These are phyloP conservation scores for Megaceryle torquata DNA, from an alignment of 2,113 vertebrate genomes.

Conservation along the genomic window DNA sequence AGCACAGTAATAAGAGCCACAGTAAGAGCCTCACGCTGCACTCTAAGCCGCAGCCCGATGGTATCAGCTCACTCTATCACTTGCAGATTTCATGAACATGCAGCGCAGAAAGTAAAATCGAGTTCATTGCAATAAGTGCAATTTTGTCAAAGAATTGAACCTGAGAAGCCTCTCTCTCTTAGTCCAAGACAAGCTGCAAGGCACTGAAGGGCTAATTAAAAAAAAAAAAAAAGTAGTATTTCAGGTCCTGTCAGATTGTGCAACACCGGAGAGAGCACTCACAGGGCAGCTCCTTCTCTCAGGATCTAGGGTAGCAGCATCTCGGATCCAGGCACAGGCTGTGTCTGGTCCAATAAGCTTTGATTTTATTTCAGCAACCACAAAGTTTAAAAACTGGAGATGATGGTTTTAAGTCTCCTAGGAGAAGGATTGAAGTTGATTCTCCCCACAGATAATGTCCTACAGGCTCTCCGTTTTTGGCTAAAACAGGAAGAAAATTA, in stretches of 20 bases:
- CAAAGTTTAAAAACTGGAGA: neutral
- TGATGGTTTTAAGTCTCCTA: neutral
- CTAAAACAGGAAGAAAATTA: neutral
- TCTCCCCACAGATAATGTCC: neutral
- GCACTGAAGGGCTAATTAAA: neutral
- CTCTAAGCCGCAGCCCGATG: rapidly evolving
- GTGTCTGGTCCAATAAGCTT: neutral
- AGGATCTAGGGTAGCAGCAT: neutral
- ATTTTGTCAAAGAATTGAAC: neutral
- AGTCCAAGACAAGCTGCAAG: neutral
- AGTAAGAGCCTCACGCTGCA: neutral
- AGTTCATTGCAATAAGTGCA: neutral
- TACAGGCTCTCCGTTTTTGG: neutral
- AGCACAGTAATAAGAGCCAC: neutral
- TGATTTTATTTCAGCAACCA: neutral
- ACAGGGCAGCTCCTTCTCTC: neutral
- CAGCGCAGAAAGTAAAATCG: neutral
- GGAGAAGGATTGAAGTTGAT: neutral
- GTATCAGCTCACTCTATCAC: neutral
- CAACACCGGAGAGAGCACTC: neutral
- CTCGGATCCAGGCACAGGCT: neutral
- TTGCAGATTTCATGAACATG: neutral
- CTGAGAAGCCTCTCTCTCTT: neutral
- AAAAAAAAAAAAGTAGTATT: neutral
- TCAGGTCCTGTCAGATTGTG: neutral